A percentile compares a stretch with the other conserved stretches of the same genome.
phyloP scores from a whole-genome alignment of 2,113 vertebrate genomes.

The Microcebus tavaratra region DNA sequence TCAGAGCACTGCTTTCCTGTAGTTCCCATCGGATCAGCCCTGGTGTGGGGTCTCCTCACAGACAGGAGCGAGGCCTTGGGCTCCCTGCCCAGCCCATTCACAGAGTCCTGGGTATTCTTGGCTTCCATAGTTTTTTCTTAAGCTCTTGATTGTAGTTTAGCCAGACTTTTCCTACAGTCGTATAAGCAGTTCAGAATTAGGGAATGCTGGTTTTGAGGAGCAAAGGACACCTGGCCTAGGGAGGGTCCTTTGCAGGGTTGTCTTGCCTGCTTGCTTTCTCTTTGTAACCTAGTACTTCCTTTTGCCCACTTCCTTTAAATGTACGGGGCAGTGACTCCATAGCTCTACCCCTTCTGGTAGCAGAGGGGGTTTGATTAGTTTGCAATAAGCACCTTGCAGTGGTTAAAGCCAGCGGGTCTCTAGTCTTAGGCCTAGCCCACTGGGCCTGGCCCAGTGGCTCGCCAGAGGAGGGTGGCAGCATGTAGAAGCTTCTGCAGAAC shows the following conservation, averaged over 20 bases:
- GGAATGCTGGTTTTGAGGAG: background rate
- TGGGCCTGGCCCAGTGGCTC: background rate
- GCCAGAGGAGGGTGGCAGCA: background rate
- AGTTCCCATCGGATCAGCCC: background rate
- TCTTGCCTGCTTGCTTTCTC: background rate
- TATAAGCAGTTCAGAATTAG: background rate
- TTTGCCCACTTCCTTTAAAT: background rate
- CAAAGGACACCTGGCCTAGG: background rate
- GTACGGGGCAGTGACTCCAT: background rate
- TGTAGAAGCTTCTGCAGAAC: background rate
- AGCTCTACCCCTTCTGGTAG: background rate
- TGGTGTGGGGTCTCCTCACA: background rate
- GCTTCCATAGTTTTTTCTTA: background rate
- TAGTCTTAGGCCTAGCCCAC: background rate
- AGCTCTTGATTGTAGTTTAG: background rate
- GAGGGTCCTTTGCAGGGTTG: background rate
- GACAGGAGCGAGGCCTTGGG: background rate
- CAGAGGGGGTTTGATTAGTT: background rate
- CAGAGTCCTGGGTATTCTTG: background rate
- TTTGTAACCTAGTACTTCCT: background rate
- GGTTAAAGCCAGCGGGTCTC: background rate
- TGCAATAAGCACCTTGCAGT: constrained; percentile 7
- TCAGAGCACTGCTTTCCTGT: background rate
- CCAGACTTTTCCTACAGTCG: background rate
- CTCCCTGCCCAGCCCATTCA: fast-evolving